Conservation (phyloP, 2,113 vertebrate species). For the Coryphaenoides rupestris region DNA sequence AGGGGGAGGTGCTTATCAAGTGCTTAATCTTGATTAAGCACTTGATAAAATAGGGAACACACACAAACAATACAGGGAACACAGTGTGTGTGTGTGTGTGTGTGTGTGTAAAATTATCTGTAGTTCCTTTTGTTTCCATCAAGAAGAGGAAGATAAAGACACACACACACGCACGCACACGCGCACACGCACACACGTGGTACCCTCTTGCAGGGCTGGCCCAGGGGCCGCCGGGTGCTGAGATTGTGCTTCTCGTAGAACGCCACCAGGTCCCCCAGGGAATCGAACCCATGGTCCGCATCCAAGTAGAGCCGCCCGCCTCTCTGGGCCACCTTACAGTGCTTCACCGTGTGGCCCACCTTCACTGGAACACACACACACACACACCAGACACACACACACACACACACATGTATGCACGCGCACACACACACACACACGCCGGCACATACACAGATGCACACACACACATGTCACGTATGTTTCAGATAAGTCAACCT, state of each 20-base stretch:
- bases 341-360: conserved; percentile 48
- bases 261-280: conserved; percentile 63
- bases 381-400: neutral
- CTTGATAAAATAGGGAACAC: neutral
- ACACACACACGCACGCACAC: neutral
- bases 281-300: conserved; percentile 38
- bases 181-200: neutral
- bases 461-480: no score
- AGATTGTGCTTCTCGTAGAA: conserved; percentile 61
- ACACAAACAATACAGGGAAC: neutral
- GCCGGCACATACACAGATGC: neutral
- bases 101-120: neutral
- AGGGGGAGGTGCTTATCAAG: no score
- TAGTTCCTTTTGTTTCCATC: no score
- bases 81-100: no score
- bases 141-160: neutral
- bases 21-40: no score
- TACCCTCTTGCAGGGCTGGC: conserved; percentile 73
- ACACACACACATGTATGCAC: neutral
- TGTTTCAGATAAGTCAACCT: no score
- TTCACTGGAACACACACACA: conserved; percentile 47
- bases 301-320: conserved; percentile 53
- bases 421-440: neutral
- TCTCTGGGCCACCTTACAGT: conserved; percentile 71
- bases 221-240: conserved; percentile 41